Evolutionary conservation across 2,888 invertebrate species (phyloP), one percentile per base, ranked within the genome.

Genomic region (Lasius platythorax): DNA sequence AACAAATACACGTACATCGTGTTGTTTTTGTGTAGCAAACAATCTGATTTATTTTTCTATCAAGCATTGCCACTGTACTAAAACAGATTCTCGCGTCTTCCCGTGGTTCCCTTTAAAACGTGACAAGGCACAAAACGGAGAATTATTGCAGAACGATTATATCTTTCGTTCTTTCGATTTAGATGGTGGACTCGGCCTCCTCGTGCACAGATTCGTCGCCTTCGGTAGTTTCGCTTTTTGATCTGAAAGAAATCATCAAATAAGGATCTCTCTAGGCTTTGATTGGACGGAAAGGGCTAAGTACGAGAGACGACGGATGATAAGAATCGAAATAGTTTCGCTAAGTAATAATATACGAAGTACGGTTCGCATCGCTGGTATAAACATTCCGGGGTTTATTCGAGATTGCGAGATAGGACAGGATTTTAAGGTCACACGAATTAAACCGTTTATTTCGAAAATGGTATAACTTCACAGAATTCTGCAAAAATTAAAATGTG

Each of bases 181-280:
- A 93, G 88, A 88, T 93, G 88, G 94, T 89, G 85, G 94, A 93
- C 89, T 94, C 93, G 87, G 91, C 89, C 82, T 94, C 95, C 92
- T 95, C 93, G 88, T 93, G 90, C 78, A 92, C 91, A 78, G 90
- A 93, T 87, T 94, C 93, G 90, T 87, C 92, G 91, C 92, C 89
- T 93, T 94, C 94, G 92, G 93, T 93, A 88, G 92, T 92, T 92
- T 94, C 94, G 90, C 92, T 94, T 94, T 95, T 95, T 90, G 94
- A 95, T 95, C 95, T 95, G 95, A 95, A 95, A 95, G 94, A 94
- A 95, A 95, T 94, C 92, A 94, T 89, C 89, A 93, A 87, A 93
- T 93, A 88, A 94, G 87, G 91, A 85, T 87, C 76, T 89, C 85
- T 87, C 81, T 82, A 33, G 28, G 23, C 18, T 72, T 79, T 3